A percentile compares a stretch with the other conserved stretches of the same genome.
Conservation (phyloP, 2,888 invertebrate species). For the Urechis unicinctus region DNA sequence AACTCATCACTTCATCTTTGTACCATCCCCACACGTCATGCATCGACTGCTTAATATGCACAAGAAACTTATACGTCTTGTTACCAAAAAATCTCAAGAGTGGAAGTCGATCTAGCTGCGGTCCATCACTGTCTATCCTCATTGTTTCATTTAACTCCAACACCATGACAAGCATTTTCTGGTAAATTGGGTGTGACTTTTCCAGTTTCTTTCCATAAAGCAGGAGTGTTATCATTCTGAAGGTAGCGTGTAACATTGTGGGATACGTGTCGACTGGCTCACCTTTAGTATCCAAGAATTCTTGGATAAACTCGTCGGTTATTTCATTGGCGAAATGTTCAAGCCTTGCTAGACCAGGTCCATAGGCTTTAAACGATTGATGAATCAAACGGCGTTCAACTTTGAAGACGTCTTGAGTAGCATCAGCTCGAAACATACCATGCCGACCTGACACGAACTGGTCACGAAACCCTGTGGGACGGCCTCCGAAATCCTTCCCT, state of each 20-base stretch:
- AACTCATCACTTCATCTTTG: not conserved
- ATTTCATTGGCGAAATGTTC: not conserved
- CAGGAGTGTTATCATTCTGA: not conserved
- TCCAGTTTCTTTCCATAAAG: not conserved
- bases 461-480: not conserved
- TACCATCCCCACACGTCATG: not conserved
- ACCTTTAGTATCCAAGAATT: not conserved
- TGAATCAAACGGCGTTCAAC: not conserved
- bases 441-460: not conserved
- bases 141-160: not conserved
- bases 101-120: conserved; percentile 27
- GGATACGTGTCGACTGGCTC: not conserved
- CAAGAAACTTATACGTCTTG: conserved; percentile 13
- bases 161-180: not conserved
- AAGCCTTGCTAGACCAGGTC: not conserved
- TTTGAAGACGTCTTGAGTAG: not conserved
- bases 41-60: not conserved
- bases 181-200: not conserved
- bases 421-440: not conserved
- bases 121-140: conserved; percentile 9
- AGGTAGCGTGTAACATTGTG: not conserved
- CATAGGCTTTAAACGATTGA: not conserved
- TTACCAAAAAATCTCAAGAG: conserved; percentile 20
- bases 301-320: not conserved
- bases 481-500: not conserved